Base-by-base conservation (phyloP, 2,797 vertebrate genomes). In the Sylvia borin region DNA sequence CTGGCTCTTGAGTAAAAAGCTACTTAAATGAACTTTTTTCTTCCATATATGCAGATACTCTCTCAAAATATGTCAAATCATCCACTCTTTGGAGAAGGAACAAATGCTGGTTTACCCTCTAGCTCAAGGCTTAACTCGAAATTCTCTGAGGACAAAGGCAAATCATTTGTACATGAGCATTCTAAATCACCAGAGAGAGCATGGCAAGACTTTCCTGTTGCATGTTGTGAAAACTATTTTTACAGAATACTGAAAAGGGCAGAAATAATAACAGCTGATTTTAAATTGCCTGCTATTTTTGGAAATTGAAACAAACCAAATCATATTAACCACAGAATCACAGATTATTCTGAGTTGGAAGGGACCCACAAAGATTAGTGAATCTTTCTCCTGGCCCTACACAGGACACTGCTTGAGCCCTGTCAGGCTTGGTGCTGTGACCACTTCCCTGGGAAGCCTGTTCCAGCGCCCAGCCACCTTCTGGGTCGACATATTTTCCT, bases 261-360 rank as follows among this genome's bases (percentile, higher is more conserved):
- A 96, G 68, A 95, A 96, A 95, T 84, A 91, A 94, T 81, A 92
- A 80, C 34, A 65, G 51, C 31, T 58, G 25, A 51, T 31, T 97
- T 88, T 57, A 90, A 80, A 78, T 77, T 58, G 20, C 57, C 87
- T 48, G 38, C 18, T 84, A 58, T 93, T 96, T 92, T 79, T 92
- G 88, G 81, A 93, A 91, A 77, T 40, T 83, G 76, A 74, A 92
- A 67, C 79, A 65, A 90, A 92, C 55, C 62, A 86, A 36, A 29
- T 38, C 8, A 17, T 40, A 51, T 78, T 57, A 89, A 43, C 31
- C 45, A 53, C n/a, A 72, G 66, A 72, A 40, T 27, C 38, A 53
- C 25, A 34, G 74, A 34, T 19, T 34, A 5, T 17, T 47, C 73
- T 53, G 58, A 60, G 34, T 14, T 42, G 26, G 45, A 34, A 83